These are phyloP conservation scores for Sarcophaga peregrina DNA, from an alignment of 1,140 invertebrate species.

Conservation along the genomic window DNA sequence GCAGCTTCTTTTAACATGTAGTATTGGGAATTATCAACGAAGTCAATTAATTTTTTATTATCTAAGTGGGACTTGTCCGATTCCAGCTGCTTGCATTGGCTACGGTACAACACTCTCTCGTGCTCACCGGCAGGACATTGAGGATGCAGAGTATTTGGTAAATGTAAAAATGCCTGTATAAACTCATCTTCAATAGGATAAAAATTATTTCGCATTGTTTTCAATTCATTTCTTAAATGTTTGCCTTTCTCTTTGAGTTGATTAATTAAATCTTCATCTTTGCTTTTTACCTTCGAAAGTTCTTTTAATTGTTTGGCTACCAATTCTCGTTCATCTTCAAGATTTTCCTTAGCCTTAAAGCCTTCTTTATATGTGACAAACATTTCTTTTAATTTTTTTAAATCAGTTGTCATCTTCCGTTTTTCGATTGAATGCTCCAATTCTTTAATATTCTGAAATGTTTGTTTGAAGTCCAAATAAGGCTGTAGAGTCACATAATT, in stretches of 20 bases:
- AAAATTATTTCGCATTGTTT: conserved; percentile 67
- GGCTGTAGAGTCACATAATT: conserved; percentile 71
- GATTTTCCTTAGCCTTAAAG: conserved; percentile 57
- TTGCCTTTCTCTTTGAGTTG: conserved; percentile 67
- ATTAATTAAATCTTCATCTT: conserved; percentile 61
- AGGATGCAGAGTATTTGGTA: conserved; percentile 74
- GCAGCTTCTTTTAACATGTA: conserved; percentile 72
- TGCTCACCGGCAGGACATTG: conserved; percentile 68
- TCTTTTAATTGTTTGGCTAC: conserved; percentile 58
- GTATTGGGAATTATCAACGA: conserved; percentile 67
- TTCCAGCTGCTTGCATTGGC: conserved; percentile 44
- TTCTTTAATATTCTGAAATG: conserved; percentile 66
- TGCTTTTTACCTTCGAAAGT: conserved; percentile 46
- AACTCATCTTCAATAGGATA: conserved; percentile 72
- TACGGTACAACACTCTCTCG: conserved; percentile 66
- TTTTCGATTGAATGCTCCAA: conserved; percentile 68
- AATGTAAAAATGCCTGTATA: conserved; percentile 68
- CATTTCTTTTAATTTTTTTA: conserved; percentile 66
- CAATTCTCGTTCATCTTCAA: conserved; percentile 65
- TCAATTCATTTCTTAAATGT: conserved; percentile 70
- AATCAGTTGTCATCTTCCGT: conserved; percentile 67
- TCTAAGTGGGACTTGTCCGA: conserved; percentile 51
- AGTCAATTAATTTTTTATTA: conserved; percentile 69
- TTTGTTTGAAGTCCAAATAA: conserved; percentile 70
- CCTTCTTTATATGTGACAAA: conserved; percentile 70